Evolutionary conservation across 2,797 vertebrate genomes (phyloP), one percentile per base, ranked within the genome.

Genomic region (Lagodon rhomboides): DNA sequence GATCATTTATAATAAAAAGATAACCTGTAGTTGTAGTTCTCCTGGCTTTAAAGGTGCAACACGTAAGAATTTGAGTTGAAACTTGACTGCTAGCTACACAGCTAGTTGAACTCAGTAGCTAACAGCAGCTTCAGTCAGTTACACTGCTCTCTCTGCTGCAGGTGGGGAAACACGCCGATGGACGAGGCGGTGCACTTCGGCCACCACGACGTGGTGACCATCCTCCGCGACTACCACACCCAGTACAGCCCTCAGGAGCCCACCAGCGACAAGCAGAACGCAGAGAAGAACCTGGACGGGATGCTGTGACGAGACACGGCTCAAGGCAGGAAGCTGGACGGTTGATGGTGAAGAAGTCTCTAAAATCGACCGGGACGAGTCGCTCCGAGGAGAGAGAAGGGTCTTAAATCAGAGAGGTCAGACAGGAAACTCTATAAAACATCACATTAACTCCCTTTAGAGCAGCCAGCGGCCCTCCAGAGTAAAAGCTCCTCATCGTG

Each of bases 91-190:
- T 38, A 38, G 38, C 10, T 38, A 2, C 38, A 38, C 38, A 8
- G 38, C 38, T 38, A 38, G 11, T 10, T 38, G 38, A 11, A 10
- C 38, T 38, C 10, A 38, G 23, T 16, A 46, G 13, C 4, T 13
- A 46, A 13, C 44, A 13, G 12, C 44, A 46, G 12, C 41, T 43
- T 12, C 41, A 12, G 12, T 12, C 2, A 10, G 41, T 43, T 12
- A 10, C 9, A 9, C 25, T 17, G 3, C 15, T 15, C 25, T 22
- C 60, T 59, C n/a, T 78, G 7, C 68, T 74, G 59, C 76, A 99
- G 98, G 94, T 99, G 98, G 98, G 98, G 98, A 2, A 99, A 99
- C 94, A 99, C 98, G 0, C 98, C 98, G 0, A 98, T 98, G 96
- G 98, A 99, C 0, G 98, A 99, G 89, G 98, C 98, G 0, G 95